Conservation (phyloP, 1,140 invertebrate genomes). For the Penaeus japonicus region DNA sequence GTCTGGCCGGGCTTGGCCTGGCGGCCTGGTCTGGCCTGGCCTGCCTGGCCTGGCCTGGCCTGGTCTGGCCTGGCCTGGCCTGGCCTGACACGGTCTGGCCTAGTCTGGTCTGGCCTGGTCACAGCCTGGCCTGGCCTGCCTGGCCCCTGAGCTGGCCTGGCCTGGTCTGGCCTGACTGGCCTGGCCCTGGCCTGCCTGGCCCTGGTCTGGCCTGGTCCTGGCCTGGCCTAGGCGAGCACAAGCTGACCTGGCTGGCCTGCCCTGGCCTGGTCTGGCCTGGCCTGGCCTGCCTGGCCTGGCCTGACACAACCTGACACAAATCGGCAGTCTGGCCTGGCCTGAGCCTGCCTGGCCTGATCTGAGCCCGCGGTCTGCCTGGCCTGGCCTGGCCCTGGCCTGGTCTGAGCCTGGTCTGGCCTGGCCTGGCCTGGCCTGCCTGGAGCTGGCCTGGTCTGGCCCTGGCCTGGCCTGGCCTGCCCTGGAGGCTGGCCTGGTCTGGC, state of each 20-base stretch:
- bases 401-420: conserved; percentile 14
- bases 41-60: neutral
- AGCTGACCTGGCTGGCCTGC: conserved; percentile 24
- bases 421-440: conserved; percentile 40
- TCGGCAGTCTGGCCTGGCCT: neutral
- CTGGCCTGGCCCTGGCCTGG: conserved; percentile 34
- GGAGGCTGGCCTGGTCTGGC: conserved; percentile 26
- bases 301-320: neutral
- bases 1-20: conserved; percentile 39
- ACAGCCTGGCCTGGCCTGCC: neutral
- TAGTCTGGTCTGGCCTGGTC: conserved; percentile 44
- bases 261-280: conserved; percentile 47
- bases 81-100: neutral
- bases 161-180: conserved; percentile 33
- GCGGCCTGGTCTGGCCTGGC: conserved; percentile 18
- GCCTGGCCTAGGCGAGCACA: neutral
- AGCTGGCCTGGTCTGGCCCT: conserved; percentile 7
- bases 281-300: conserved; percentile 40
- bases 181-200: conserved; percentile 7
- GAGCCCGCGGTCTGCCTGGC: neutral
- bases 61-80: neutral
- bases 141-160: conserved; percentile 3
- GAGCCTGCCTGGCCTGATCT: conserved; percentile 9
- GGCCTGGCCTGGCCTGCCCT: conserved; percentile 13
- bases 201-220: neutral